phyloP scores from a whole-genome alignment of 2,797 vertebrate species.

The Florisuga fusca region DNA sequence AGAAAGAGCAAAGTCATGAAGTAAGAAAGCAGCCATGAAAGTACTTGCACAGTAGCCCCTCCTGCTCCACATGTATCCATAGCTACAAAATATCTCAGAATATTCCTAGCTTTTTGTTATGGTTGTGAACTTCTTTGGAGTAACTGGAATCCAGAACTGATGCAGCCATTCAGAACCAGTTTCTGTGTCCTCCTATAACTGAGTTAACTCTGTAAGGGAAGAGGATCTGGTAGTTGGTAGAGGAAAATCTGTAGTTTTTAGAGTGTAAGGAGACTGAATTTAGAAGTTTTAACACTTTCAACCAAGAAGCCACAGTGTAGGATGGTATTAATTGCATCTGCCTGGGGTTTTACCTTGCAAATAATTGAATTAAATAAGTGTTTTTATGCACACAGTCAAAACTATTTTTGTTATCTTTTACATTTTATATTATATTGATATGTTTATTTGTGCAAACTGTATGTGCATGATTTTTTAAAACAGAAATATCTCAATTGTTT shows the following conservation, averaged over 20 bases:
- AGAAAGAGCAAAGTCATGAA: not conserved
- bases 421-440: not conserved
- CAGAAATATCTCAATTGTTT: constrained; percentile 55
- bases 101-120: not conserved
- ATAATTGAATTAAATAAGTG: not conserved
- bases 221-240: not conserved
- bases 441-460: not conserved
- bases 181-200: not conserved
- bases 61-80: not conserved
- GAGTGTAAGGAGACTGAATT: not conserved
- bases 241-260: not conserved
- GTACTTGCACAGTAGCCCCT: not conserved
- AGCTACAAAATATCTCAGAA: too few relatives aligned
- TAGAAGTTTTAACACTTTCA: not conserved
- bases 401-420: not conserved
- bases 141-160: not conserved
- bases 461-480: not conserved
- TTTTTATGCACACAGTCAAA: not conserved
- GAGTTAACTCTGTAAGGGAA: not conserved
- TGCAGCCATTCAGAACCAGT: not conserved
- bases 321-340: not conserved
- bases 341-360: not conserved
- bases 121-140: not conserved
- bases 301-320: not conserved
- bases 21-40: not conserved